Conservation (phyloP, 2,113 vertebrate species). For the Ailuropoda melanoleuca region DNA sequence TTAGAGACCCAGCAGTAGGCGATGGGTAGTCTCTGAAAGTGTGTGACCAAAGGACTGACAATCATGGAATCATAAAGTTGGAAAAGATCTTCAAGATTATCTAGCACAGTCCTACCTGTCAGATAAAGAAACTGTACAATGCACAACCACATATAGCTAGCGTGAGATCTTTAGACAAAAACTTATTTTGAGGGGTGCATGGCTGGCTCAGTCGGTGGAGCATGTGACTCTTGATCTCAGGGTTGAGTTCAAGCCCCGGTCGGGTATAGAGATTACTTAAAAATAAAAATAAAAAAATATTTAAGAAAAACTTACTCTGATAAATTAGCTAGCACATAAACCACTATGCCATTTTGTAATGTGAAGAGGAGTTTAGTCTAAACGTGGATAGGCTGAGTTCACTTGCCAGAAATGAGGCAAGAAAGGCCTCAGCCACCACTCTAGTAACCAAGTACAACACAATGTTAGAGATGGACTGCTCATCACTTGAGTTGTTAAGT, state of each 20-base stretch:
- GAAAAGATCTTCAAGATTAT: background rate
- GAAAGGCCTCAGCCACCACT: background rate
- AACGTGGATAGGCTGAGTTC: background rate
- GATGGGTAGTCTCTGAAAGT: rapidly evolving
- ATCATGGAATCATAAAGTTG: background rate
- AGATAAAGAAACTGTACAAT: background rate
- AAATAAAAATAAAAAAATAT: background rate
- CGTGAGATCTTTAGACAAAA: background rate
- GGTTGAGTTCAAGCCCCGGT: background rate
- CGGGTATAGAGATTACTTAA: background rate
- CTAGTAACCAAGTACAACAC: background rate
- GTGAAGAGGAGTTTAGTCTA: background rate
- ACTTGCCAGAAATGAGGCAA: no score
- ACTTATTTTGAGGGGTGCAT: background rate
- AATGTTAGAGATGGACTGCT: background rate
- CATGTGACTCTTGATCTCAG: background rate
- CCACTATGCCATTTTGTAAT: background rate
- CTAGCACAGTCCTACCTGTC: background rate
- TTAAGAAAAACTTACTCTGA: background rate
- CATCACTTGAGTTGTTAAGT: background rate
- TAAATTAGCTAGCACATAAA: background rate
- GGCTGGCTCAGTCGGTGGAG: background rate
- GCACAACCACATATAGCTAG: background rate
- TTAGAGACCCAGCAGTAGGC: background rate
- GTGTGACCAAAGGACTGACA: background rate